Evolutionary conservation across 2,888 invertebrate genomes (phyloP), one percentile per base, ranked within the genome.

Genomic region (Salpingus planirostris): DNA sequence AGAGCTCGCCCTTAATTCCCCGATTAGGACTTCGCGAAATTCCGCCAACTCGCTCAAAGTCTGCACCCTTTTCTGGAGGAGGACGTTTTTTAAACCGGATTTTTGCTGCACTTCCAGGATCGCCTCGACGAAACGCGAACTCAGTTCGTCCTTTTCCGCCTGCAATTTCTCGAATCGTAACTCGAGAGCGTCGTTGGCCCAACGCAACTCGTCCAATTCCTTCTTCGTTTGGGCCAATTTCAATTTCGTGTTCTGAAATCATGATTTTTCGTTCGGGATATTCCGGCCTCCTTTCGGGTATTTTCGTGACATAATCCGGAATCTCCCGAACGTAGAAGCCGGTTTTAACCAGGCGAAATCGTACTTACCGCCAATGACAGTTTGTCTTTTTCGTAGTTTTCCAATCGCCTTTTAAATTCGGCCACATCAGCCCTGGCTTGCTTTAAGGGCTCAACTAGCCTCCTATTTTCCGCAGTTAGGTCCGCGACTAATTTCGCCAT

Each of bases 91-190:
- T 50, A 86, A 62, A 3, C 86, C 80, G 0, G 85, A 80, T 58
- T 85, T 86, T 60, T 90, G 88, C 58, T 92, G 91, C 2, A 91
- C 76, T 54, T 92, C 91, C 23, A 88, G 67, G 27, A 93, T 79
- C 0, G 89, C 86, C 39, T 80, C 75, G 6, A 87, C 78, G 60
- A 93, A 91, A 55, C 80, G 74, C 2, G 71, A 62, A 54, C 87
- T 85, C 12, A 92, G 62, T 30, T 85, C 81, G 49, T 90, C 81
- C 7, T 88, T 71, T 57, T 93, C 91, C 1, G 66, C 66, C 42
- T 80, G 62, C 59, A 37, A 21, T 50, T 84, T 76, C 49, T 85
- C 85, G 57, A 84, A 87, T 42, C 85, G 73, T 41, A 89, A 71
- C 55, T 85, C 77, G 10, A 90, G 61, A 0, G 80, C 77, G 51